Percentiles rank a stretch among this genome's conserved stretches.
Conservation (phyloP, 2,113 vertebrate species). For the Corvus hawaiiensis region DNA sequence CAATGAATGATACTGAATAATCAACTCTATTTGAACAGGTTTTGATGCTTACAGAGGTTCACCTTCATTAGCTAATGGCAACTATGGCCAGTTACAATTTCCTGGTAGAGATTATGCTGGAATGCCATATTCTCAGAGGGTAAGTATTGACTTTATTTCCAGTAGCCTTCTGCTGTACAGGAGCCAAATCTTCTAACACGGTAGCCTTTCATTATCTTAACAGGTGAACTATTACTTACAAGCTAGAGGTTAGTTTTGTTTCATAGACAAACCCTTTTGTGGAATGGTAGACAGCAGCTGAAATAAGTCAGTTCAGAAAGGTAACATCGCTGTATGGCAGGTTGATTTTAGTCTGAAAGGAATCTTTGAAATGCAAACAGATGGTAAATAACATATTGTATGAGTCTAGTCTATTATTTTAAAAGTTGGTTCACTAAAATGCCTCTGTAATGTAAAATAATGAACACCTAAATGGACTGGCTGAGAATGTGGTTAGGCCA, state of each 20-base stretch:
- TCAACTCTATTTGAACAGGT: conserved; percentile 41
- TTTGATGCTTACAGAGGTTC: conserved; percentile 76
- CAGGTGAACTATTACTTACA: not conserved
- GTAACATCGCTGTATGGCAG: not conserved
- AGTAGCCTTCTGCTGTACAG: not conserved
- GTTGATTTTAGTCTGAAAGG: not conserved
- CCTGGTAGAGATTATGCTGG: conserved; percentile 77
- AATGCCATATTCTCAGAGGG: conserved; percentile 77
- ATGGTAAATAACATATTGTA: not conserved
- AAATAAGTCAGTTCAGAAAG: not conserved
- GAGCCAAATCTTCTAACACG: not conserved
- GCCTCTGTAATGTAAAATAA: not conserved
- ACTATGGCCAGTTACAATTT: conserved; percentile 74
- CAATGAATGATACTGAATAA: not conserved
- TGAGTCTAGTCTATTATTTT: not conserved
- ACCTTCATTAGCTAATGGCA: conserved; percentile 74
- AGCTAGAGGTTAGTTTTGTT: not conserved
- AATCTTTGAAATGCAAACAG: not conserved
- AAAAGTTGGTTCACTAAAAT: not conserved
- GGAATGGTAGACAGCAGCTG: not conserved
- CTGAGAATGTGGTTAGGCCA: not conserved
- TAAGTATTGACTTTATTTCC: conserved; percentile 57
- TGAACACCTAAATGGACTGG: not conserved
- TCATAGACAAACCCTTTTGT: not conserved
- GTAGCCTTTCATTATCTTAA: not conserved